phyloP scores from a whole-genome alignment of 2,888 invertebrate species.

The Phrixothrix hirtus region DNA sequence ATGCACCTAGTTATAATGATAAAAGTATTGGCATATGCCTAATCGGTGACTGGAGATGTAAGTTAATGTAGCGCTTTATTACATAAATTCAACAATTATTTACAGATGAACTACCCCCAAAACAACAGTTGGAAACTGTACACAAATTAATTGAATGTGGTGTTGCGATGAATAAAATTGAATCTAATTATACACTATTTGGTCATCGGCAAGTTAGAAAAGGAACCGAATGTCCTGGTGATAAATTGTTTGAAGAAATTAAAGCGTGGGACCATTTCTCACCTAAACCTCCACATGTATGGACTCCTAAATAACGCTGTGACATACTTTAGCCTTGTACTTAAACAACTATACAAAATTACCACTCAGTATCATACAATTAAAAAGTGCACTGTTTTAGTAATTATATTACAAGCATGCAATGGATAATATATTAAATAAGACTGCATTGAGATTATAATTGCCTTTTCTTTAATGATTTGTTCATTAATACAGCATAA shows the following conservation, averaged over 20 bases:
- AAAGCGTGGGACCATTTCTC: constrained; percentile 63
- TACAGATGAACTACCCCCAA: constrained; percentile 64
- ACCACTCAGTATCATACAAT: too few species aligned
- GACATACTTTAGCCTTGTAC: too few species aligned
- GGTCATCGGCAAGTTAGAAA: constrained; percentile 66
- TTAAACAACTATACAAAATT: too few species aligned
- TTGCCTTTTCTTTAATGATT: too few species aligned
- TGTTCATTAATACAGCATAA: too few species aligned
- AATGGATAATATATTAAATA: too few species aligned
- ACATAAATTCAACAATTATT: constrained; percentile 27
- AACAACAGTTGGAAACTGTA: constrained; percentile 62
- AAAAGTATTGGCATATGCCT: constrained; percentile 71
- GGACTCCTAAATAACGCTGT: constrained; percentile 5
- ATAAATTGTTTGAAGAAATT: constrained; percentile 63
- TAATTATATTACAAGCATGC: too few species aligned
- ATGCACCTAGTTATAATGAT: constrained; percentile 69
- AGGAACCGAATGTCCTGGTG: constrained; percentile 71
- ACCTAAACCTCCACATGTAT: constrained; percentile 12
- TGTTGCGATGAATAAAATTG: constrained; percentile 63
- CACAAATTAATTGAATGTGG: constrained; percentile 66
- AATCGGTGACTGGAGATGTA: constrained; percentile 74
- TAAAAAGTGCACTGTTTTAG: too few species aligned
- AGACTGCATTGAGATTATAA: too few species aligned
- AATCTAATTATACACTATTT: constrained; percentile 63
- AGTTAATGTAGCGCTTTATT: constrained; percentile 51